A percentile compares a stretch with the other conserved stretches of the same genome.
Evolutionary conservation across 2,113 vertebrate species (phyloP).

Genomic region (Pitta sordida): DNA sequence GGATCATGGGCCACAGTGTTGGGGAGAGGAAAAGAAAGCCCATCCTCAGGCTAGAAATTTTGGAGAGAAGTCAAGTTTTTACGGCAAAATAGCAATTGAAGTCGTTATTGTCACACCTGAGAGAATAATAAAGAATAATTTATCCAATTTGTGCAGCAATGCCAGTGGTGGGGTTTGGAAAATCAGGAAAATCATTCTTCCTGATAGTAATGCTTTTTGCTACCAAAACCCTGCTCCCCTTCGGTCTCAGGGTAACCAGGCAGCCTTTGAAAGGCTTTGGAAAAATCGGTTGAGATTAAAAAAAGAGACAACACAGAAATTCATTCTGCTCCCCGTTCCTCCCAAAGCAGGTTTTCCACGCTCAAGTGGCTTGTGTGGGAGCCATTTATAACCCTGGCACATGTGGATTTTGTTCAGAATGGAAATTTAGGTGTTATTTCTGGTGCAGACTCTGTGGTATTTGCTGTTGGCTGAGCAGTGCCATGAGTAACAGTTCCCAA

Average conservation of each 20-base stretch:
- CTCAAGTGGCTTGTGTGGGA: not conserved
- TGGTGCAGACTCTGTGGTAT: not conserved
- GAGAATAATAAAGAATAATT: not conserved
- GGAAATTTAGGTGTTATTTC: constrained; percentile 31
- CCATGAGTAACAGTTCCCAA: not conserved
- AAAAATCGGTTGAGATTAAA: not conserved
- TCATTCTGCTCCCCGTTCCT: not conserved
- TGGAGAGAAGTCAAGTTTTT: not conserved
- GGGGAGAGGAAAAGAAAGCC: not conserved
- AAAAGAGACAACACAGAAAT: not conserved
- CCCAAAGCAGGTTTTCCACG: not conserved
- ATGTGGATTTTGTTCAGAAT: not conserved
- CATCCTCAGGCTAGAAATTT: not conserved
- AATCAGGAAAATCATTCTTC: not conserved
- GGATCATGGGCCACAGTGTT: not conserved
- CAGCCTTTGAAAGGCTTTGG: not conserved
- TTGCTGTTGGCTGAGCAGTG: not conserved
- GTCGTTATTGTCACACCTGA: not conserved
- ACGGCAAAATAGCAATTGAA: not conserved
- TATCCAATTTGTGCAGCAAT: not conserved
- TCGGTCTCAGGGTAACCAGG: not conserved
- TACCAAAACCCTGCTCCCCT: not conserved
- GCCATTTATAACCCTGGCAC: constrained; percentile 20
- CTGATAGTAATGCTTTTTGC: not conserved
- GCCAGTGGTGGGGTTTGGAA: not conserved